These are phyloP conservation scores for Centropyge bicolor DNA, from an alignment of 2,797 vertebrate genomes.

Conservation along the genomic window DNA sequence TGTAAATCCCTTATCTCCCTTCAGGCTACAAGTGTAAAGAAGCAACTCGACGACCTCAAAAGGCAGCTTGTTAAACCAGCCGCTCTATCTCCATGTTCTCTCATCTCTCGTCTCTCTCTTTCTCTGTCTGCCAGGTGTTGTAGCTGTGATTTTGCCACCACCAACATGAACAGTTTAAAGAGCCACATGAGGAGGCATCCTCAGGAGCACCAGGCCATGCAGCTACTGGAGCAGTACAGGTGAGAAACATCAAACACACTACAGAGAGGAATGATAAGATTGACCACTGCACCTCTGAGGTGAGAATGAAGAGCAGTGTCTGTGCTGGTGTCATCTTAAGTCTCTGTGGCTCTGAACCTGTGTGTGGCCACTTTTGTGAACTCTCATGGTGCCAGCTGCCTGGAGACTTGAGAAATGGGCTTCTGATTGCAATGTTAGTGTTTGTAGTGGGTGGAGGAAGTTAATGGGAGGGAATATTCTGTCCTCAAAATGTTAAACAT, in stretches of 20 bases:
- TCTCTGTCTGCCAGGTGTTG: conserved; percentile 80
- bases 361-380: neutral
- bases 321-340: neutral
- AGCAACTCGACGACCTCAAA: conserved; percentile 36
- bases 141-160: conserved; percentile 91
- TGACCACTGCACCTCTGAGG: neutral
- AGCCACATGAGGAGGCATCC: conserved; percentile 92
- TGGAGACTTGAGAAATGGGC: conserved; percentile 11
- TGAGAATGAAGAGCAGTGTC: neutral
- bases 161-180: conserved; percentile 93
- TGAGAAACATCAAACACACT: conserved; percentile 60
- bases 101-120: conserved; percentile 16
- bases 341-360: neutral
- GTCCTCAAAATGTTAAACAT: conserved; percentile 32
- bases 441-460: conserved; percentile 15
- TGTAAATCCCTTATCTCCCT: conserved; percentile 51
- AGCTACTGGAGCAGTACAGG: conserved; percentile 93
- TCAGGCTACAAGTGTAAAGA: conserved; percentile 39
- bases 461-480: conserved; percentile 1
- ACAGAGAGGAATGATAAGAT: neutral
- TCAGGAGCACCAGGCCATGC: conserved; percentile 91
- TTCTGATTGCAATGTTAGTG: conserved; percentile 34
- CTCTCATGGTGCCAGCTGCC: neutral
- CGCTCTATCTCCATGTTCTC: conserved; percentile 13
- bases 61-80: conserved; percentile 30